phyloP scores from a whole-genome alignment of 2,113 vertebrate genomes.

The Machaerirhynchus nigripectus region DNA sequence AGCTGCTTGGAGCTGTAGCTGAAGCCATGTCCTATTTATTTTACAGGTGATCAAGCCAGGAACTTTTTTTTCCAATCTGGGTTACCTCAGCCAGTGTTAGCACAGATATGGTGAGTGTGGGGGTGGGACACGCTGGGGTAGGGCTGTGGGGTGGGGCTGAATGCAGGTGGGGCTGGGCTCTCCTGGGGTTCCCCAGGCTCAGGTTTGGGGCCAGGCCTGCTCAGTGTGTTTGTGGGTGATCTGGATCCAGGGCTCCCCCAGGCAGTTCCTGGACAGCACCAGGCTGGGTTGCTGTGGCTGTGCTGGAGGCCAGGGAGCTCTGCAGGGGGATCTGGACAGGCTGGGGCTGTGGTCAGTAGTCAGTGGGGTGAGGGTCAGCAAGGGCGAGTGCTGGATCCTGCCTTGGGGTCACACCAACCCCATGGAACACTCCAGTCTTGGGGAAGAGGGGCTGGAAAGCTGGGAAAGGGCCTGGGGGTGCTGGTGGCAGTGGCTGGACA shows the following conservation, averaged over 20 bases:
- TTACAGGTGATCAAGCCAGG: conserved; percentile 93
- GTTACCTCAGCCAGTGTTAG: conserved; percentile 93
- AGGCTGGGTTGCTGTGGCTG: not conserved
- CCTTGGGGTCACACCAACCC: not conserved
- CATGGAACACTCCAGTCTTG: fast-evolving
- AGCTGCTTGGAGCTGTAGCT: conserved; percentile 4
- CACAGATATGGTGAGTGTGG: conserved; percentile 94
- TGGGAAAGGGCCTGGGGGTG: not conserved
- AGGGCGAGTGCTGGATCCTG: not conserved
- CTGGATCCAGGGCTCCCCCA: not conserved
- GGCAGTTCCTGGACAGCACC: no score
- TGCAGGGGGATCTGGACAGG: not conserved
- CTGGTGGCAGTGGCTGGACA: not conserved
- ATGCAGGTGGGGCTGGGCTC: not conserved
- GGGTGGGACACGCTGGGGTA: not conserved
- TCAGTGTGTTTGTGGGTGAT: fast-evolving
- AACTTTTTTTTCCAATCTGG: conserved; percentile 99
- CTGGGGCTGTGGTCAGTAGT: not conserved
- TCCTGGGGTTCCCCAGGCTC: not conserved
- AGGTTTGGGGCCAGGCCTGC: not conserved
- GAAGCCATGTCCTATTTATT: conserved; percentile 11
- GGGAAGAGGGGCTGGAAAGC: not conserved
- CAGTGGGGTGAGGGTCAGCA: not conserved
- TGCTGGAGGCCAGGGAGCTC: not conserved
- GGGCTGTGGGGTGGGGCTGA: not conserved